Evolutionary conservation across 1,140 invertebrate genomes (phyloP), one percentile per base, ranked within the genome.

Genomic region (Rhagoletis pomonella): DNA sequence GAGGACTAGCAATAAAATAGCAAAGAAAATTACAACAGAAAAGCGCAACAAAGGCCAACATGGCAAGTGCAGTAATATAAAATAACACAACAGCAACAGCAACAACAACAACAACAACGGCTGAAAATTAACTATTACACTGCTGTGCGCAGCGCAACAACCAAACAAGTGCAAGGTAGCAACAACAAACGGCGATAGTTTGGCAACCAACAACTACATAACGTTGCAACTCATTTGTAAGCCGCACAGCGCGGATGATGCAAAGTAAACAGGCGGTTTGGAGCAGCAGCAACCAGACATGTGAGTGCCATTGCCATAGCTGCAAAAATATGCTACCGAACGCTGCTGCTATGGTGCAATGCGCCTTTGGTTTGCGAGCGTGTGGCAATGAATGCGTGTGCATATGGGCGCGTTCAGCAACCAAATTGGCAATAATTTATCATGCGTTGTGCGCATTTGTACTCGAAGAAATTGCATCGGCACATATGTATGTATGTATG

Each of bases 221-320:
- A 86, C n/a, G 39, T 47, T 65, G 85, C 58, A 86, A 86, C 62
- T 60, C 85, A 86, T 86, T 65, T 86, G 85, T 60, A 60, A 65
- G 42, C 73, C 73, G 55, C 42, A 81, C 73, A 81, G 47, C 73
- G 44, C 29, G 73, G 44, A 81, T n/a, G 12, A 29, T 29, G 50
- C 44, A 81, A 81, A 55, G 73, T 47, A 58, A 81, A 55, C 44
- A 81, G 47, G 73, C 73, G 19, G 73, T 81, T 81, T n/a, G 9
- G 4, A 50, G 47, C 47, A 81, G n/a, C 47, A 62, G n/a, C 60
- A 12, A 9, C 12, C 9, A 62, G 4, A 14, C 4, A 62, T 62
- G n/a, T 5, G 0, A 47, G 69, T 50, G 29, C 7, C 29, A 39
- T 19, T 50, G 12, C 5, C 17, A 17, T 50, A 17, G 69, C 69